A percentile compares a stretch with the other conserved stretches of the same genome.
Evolutionary conservation across 2,888 invertebrate species (phyloP).

Genomic region (Torymus aiolomorphi): DNA sequence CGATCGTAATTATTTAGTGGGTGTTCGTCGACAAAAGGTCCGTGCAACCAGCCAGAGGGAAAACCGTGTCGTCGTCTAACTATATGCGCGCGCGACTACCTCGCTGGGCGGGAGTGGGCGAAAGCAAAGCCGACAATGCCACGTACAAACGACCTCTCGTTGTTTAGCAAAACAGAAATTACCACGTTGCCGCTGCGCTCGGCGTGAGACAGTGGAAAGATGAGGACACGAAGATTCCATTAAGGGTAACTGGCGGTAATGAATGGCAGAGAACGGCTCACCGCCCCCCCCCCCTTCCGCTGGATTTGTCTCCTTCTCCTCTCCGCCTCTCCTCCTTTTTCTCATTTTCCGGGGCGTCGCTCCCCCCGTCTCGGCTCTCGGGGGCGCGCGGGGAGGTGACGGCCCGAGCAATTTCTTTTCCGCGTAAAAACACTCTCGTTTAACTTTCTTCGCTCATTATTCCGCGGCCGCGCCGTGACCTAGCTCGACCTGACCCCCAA

Average conservation of each 20-base stretch:
- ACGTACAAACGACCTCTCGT: conserved; percentile 68
- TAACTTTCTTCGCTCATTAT: conserved; percentile 74
- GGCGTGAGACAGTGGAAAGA: conserved; percentile 66
- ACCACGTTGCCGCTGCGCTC: conserved; percentile 58
- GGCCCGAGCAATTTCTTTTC: conserved; percentile 69
- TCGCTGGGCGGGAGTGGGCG: background rate
- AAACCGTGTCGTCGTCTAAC: background rate
- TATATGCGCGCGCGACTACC: too few species aligned
- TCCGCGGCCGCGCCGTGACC: conserved; percentile 72
- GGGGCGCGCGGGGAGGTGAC: conserved; percentile 54
- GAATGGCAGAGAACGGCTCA: conserved; percentile 71
- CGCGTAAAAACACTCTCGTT: conserved; percentile 73
- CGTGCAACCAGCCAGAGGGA: background rate
- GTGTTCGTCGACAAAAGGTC: background rate
- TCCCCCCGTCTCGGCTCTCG: conserved; percentile 18
- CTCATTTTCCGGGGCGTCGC: conserved; percentile 38
- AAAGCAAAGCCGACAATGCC: conserved; percentile 49
- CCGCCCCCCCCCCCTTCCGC: background rate
- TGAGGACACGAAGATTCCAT: conserved; percentile 74
- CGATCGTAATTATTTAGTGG: conserved; percentile 37
- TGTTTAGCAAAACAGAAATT: conserved; percentile 69
- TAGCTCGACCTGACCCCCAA: conserved; percentile 73
- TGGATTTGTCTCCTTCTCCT: conserved; percentile 26
- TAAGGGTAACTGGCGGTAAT: conserved; percentile 73
- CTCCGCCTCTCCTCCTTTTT: conserved; percentile 55